Evolutionary conservation across 2,888 invertebrate genomes (phyloP).

Genomic region (Meteorus cinctellus): DNA sequence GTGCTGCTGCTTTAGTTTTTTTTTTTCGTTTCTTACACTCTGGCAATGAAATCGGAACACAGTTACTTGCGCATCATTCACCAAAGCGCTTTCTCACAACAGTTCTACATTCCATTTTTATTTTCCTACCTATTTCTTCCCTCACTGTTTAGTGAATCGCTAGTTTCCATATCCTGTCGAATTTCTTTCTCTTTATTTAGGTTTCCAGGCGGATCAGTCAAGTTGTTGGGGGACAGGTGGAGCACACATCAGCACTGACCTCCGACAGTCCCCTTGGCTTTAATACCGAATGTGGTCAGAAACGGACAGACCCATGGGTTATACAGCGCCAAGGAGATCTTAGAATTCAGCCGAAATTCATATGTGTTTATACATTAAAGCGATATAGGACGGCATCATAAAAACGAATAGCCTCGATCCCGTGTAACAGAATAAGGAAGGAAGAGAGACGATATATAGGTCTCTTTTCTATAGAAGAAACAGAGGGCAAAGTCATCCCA

Average conservation of each 20-base stretch:
- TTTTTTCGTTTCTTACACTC: conserved; percentile 21
- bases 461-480: background rate
- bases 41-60: conserved; percentile 17
- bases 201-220: background rate
- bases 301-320: background rate
- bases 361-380: background rate
- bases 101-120: conserved; percentile 12
- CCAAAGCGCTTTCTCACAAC: conserved; percentile 1
- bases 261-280: conserved; percentile 34
- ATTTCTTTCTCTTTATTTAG: conserved; percentile 28
- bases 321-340: conserved; percentile 26
- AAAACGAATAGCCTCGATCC: conserved; percentile 11
- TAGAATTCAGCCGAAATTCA: conserved; percentile 23
- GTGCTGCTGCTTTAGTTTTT: background rate
- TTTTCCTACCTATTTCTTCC: conserved; percentile 18
- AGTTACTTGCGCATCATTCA: conserved; percentile 32
- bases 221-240: conserved; percentile 9
- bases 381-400: background rate
- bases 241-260: conserved; percentile 32
- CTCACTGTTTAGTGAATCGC: conserved; percentile 24
- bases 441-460: background rate
- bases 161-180: background rate
- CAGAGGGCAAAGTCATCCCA: conserved; percentile 18
- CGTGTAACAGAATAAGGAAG: conserved; percentile 7
- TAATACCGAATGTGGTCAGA: conserved; percentile 16